Percentiles rank a stretch among this genome's conserved stretches.
These are phyloP conservation scores for Polietes domitor DNA, from an alignment of 2,888 invertebrate species.

Conservation along the genomic window DNA sequence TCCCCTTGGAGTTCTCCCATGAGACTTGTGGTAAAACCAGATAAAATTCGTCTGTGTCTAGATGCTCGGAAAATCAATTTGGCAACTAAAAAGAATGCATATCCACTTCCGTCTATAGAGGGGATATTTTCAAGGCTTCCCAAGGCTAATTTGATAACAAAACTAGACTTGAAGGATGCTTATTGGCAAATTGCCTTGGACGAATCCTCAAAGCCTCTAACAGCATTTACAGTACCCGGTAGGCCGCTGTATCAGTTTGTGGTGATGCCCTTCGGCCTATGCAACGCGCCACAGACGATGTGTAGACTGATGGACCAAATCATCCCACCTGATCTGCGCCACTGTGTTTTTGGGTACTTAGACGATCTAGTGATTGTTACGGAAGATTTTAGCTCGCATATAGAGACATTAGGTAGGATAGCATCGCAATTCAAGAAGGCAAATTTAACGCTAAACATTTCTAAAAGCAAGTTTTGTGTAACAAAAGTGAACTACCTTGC, in stretches of 20 bases:
- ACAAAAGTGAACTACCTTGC: too few species aligned
- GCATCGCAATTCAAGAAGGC: slow-evolving; percentile 2
- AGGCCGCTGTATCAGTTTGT: slow-evolving; percentile 64
- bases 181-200: slow-evolving; percentile 57
- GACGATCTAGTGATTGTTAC: slow-evolving; percentile 17
- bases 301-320: slow-evolving; percentile 56
- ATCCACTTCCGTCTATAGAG: slow-evolving; percentile 51
- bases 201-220: slow-evolving; percentile 47
- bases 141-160: slow-evolving; percentile 53
- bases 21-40: slow-evolving; percentile 46
- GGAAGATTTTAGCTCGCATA: slow-evolving; percentile 26
- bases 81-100: slow-evolving; percentile 47
- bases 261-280: too few species aligned
- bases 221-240: slow-evolving; percentile 63
- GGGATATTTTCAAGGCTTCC: slow-evolving; percentile 52
- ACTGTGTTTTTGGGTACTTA: too few species aligned
- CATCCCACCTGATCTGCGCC: slow-evolving; percentile 54
- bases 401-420: neutral
- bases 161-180: slow-evolving; percentile 57
- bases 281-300: too few species aligned
- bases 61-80: slow-evolving; percentile 56
- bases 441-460: slow-evolving; percentile 11
- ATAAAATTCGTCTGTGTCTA: slow-evolving; percentile 49
- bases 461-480: too few species aligned
- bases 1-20: slow-evolving; percentile 73